A percentile compares a stretch with the other conserved stretches of the same genome.
These are phyloP conservation scores for Galaxias olidus DNA, from an alignment of 2,797 vertebrate species.

Conservation along the genomic window DNA sequence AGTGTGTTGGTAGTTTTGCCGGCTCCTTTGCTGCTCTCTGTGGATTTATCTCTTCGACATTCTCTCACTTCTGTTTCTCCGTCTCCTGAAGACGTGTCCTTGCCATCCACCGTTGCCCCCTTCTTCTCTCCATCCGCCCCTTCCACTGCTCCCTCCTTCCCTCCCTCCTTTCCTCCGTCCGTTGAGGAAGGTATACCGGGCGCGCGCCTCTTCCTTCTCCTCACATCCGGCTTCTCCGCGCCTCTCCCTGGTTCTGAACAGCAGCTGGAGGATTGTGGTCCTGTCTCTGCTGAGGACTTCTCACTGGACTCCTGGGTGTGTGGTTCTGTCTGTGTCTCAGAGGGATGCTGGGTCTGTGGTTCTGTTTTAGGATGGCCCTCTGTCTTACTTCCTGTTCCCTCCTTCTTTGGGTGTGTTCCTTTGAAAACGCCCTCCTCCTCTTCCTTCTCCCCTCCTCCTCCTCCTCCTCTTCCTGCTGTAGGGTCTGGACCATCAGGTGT, in stretches of 20 bases:
- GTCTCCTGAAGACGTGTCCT: no score
- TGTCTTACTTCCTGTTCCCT: constrained; percentile 11
- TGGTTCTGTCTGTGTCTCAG: not conserved
- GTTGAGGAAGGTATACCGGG: not conserved
- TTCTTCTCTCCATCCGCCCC: constrained; percentile 7
- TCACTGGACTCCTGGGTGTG: not conserved
- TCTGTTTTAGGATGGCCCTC: no score
- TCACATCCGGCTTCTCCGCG: not conserved
- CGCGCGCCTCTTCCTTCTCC: constrained; percentile 1
- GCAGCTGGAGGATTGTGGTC: not conserved
- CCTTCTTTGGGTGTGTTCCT: no score
- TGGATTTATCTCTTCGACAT: no score
- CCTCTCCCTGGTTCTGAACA: constrained; percentile 4
- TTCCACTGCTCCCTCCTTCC: not conserved
- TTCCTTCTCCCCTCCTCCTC: constrained; percentile 32
- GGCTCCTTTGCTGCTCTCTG: no score
- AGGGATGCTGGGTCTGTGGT: no score
- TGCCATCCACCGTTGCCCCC: no score
- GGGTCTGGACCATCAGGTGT: not conserved
- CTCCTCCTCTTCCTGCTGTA: not conserved
- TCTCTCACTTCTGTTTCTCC: no score
- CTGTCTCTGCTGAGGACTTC: not conserved
- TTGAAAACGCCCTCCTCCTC: constrained; percentile 14
- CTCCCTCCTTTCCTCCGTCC: constrained; percentile 18
- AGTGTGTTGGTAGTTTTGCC: no score